phyloP scores from a whole-genome alignment of 2,113 vertebrate species.

The Callionymus lyra region DNA sequence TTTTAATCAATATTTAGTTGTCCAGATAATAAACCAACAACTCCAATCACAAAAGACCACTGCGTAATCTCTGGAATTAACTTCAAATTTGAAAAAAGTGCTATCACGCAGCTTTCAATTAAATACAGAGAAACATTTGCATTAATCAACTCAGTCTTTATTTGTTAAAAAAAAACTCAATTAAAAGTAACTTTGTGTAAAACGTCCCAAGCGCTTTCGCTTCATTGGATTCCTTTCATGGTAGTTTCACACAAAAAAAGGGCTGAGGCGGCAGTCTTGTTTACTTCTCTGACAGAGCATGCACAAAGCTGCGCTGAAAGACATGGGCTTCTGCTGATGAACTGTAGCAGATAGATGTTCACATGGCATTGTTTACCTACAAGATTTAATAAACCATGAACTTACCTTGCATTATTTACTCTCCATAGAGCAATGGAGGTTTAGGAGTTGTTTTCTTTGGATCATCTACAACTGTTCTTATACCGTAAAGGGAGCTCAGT shows the following conservation, averaged over 20 bases:
- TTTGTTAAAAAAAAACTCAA: constrained; percentile 37
- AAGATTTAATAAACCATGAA: constrained; percentile 17
- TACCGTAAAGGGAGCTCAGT: too few relatives aligned
- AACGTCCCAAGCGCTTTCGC: constrained; percentile 21
- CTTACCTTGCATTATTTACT: too few relatives aligned
- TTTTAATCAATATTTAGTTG: too few relatives aligned
- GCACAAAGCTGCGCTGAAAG: constrained; percentile 29
- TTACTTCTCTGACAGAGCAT: constrained; percentile 7
- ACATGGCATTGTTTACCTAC: constrained; percentile 23
- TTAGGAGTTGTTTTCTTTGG: too few relatives aligned
- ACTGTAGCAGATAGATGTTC: constrained; percentile 39
- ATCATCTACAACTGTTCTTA: too few relatives aligned
- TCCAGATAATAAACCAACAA: too few relatives aligned
- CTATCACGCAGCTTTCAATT: constrained; percentile 7
- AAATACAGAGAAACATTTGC: constrained; percentile 6
- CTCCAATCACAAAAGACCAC: too few relatives aligned
- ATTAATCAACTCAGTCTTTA: constrained; percentile 28
- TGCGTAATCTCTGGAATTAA: too few relatives aligned
- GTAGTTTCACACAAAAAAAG: constrained; percentile 10
- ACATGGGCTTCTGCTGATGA: constrained; percentile 53
- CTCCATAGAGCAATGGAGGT: too few relatives aligned
- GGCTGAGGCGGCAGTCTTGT: constrained; percentile 46
- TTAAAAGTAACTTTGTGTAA: constrained; percentile 52
- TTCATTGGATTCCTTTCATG: constrained; percentile 39
- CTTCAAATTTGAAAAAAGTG: constrained; percentile 11